Base-by-base conservation (phyloP, 1,140 invertebrate species). In the Eriosoma lanigerum region DNA sequence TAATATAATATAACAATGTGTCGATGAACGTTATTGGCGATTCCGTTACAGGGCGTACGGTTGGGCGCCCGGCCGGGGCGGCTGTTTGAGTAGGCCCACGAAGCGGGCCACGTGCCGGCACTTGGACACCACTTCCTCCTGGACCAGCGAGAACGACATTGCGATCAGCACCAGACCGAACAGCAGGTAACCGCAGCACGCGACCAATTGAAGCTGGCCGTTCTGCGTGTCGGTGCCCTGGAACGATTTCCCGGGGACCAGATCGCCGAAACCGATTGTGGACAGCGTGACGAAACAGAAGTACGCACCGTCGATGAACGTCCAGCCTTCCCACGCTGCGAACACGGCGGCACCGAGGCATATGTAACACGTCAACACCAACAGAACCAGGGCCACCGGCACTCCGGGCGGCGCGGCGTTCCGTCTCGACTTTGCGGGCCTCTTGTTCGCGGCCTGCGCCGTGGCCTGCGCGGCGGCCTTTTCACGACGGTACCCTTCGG, bases 131-230 rank as follows among this genome's bases (percentile, higher is more conserved):
- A 97, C 91, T 85, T 97, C 94, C 82, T 96, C 94, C 86, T 97
- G 95, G 81, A 97, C 91, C 46, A 97, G 88, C 85, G 93, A 95
- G 84, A 96, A 97, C 75, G 94, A 94, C 94, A 96, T 97, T 1
- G 95, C 94, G 82, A 97, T 91, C 46, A 97, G 86, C 17, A 96
- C 93, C 44, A 97, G 88, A 29, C 96, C 96, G 82, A 97, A 89
- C 50, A 97, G 88, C 50, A 97, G 85, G 85, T 96, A 97, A 1
- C 94, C 87, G 84, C 94, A 94, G 85, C 93, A 94, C 15, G 92
- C 91, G 44, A 95, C 90, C 81, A 96, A 62, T 58, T 84, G 83
- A 15, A 88, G 86, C 76, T 90, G 88, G 8, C 87, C 89, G 58
- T 85, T 86, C 72, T 86, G 82, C 58, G 81, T 89, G 56, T 91